A percentile compares a stretch with the other conserved stretches of the same genome.
These are phyloP conservation scores for Sebastes glaucus DNA, from an alignment of 2,797 vertebrate species.

Conservation along the genomic window DNA sequence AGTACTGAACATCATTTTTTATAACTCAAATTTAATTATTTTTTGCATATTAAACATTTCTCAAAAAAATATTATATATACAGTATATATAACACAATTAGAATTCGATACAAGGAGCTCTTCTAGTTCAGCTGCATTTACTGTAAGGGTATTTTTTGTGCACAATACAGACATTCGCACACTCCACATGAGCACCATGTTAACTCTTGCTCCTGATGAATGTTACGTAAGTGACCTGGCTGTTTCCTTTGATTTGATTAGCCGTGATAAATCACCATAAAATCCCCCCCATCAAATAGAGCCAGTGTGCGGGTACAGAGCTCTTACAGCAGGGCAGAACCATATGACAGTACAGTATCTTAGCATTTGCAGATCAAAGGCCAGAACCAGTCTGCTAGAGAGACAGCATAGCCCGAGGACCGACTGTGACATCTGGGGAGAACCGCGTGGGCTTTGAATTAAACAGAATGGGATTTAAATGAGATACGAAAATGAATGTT, in stretches of 20 bases:
- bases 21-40: too few relatives aligned
- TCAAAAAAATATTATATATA: not conserved
- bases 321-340: conserved; percentile 12
- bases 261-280: conserved; percentile 42
- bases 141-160: not conserved
- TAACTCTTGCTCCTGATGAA: not conserved
- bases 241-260: conserved; percentile 40
- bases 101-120: not conserved
- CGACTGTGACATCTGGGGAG: not conserved
- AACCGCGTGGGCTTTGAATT: not conserved
- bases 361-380: conserved; percentile 53
- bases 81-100: not conserved
- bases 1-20: too few relatives aligned
- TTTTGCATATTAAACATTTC: not conserved
- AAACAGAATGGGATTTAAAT: conserved; percentile 22
- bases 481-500: not conserved
- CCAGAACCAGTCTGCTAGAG: conserved; percentile 18
- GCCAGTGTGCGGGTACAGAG: conserved; percentile 2
- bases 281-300: conserved; percentile 12
- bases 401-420: conserved; percentile 8
- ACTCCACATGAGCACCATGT: not conserved
- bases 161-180: conserved; percentile 4
- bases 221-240: conserved; percentile 35
- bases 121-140: not conserved
- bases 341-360: conserved; percentile 8